Conservation (phyloP, 2,797 vertebrate genomes). For the Taeniopygia guttata region DNA sequence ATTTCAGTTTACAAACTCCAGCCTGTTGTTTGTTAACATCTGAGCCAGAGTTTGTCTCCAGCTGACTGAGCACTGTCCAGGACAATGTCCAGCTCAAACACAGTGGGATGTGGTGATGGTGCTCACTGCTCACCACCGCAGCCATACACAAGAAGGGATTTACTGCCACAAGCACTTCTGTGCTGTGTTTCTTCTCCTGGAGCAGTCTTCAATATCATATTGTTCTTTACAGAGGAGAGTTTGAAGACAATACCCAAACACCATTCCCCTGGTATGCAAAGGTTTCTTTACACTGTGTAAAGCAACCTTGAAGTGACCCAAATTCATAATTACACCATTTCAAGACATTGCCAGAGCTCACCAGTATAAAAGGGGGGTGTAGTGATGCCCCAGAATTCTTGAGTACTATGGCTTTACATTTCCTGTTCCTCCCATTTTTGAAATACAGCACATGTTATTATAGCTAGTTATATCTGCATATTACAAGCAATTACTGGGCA, state of each 20-base stretch:
- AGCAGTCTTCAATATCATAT: neutral
- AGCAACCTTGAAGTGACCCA: neutral
- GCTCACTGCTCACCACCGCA: neutral
- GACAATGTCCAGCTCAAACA: neutral
- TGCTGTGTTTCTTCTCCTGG: neutral
- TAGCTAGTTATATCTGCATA: constrained; percentile 8
- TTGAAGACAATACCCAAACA: neutral
- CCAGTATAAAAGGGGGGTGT: neutral
- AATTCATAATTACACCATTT: neutral
- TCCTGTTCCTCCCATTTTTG: neutral
- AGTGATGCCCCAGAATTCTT: neutral
- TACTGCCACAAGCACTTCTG: neutral
- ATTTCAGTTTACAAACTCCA: neutral
- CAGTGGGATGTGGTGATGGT: rapidly evolving
- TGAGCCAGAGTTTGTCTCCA: neutral
- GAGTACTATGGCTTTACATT: neutral
- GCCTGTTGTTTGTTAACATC: neutral
- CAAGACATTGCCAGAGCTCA: neutral
- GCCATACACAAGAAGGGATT: neutral
- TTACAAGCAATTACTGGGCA: constrained; percentile 47
- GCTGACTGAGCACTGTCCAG: neutral
- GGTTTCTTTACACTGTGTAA: neutral
- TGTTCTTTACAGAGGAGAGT: neutral
- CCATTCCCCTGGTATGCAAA: rapidly evolving
- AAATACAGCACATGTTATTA: neutral